Percentiles rank a stretch among this genome's conserved stretches.
These are phyloP conservation scores for Heliconius melpomene DNA, from an alignment of 1,140 invertebrate species.

Conservation along the genomic window DNA sequence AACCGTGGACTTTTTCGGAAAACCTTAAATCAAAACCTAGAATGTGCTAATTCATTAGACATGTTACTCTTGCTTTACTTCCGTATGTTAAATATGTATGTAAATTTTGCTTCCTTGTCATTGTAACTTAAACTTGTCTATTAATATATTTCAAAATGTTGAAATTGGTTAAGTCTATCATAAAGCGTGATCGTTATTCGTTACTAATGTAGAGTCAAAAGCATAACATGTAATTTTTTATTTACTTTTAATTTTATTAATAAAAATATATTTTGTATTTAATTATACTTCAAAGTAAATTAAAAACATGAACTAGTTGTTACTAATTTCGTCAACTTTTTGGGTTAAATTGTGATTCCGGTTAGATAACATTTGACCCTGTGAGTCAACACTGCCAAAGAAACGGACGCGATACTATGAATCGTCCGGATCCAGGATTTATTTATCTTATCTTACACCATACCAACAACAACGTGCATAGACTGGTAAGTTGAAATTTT, in stretches of 20 bases:
- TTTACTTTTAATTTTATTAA: too few relatives aligned
- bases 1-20: background rate
- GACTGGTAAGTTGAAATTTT: background rate
- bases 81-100: background rate
- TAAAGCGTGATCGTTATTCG: too few relatives aligned
- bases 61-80: background rate
- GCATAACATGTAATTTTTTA: too few relatives aligned
- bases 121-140: background rate
- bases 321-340: conserved; percentile 13
- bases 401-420: conserved; percentile 39
- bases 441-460: conserved; percentile 45
- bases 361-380: conserved; percentile 44
- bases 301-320: background rate
- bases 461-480: background rate
- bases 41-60: background rate
- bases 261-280: too few relatives aligned
- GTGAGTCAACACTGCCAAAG: conserved; percentile 29
- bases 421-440: conserved; percentile 46
- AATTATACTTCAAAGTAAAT: too few relatives aligned
- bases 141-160: background rate
- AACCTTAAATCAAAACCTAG: background rate
- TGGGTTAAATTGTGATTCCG: conserved; percentile 35
- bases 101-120: background rate
- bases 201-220: too few relatives aligned
- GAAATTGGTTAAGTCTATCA: too few relatives aligned